phyloP scores from a whole-genome alignment of 2,888 invertebrate species.

The Synanthedon myopaeformis region DNA sequence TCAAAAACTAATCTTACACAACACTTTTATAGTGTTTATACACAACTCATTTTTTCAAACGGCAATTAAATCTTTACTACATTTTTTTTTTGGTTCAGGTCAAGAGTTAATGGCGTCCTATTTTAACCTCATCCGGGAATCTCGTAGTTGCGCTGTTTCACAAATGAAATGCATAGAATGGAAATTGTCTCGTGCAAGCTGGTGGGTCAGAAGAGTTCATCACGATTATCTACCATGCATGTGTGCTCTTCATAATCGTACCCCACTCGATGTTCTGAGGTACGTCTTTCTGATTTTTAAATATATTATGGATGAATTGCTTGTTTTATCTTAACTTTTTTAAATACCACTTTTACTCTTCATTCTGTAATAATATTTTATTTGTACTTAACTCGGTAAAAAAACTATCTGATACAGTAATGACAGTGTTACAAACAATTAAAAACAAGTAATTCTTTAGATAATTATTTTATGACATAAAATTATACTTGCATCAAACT shows the following conservation, averaged over 20 bases:
- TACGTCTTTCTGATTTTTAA: constrained; percentile 8
- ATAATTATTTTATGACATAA: too few relatives aligned
- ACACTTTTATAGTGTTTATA: too few relatives aligned
- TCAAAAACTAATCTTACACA: too few relatives aligned
- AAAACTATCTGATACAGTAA: too few relatives aligned
- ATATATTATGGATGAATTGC: too few relatives aligned
- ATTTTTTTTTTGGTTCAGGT: constrained; percentile 29
- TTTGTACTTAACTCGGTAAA: too few relatives aligned
- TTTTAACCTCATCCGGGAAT: constrained; percentile 42
- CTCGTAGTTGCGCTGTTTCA: constrained; percentile 36
- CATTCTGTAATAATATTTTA: too few relatives aligned
- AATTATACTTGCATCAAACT: too few relatives aligned
- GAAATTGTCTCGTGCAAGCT: constrained; percentile 50
- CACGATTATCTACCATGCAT: constrained; percentile 42
- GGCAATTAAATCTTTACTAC: background rate
- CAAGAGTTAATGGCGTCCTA: constrained; percentile 62
- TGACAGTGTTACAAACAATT: too few relatives aligned
- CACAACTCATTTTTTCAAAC: background rate
- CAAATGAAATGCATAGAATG: constrained; percentile 55
- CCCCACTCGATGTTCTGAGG: constrained; percentile 48
- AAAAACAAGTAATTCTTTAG: too few relatives aligned
- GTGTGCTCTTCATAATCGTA: constrained; percentile 41
- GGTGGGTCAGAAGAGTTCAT: constrained; percentile 44
- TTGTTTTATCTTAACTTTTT: too few relatives aligned
- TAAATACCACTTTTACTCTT: too few relatives aligned